These are phyloP conservation scores for Galaxias olidus DNA, from an alignment of 2,797 vertebrate genomes.

Conservation along the genomic window DNA sequence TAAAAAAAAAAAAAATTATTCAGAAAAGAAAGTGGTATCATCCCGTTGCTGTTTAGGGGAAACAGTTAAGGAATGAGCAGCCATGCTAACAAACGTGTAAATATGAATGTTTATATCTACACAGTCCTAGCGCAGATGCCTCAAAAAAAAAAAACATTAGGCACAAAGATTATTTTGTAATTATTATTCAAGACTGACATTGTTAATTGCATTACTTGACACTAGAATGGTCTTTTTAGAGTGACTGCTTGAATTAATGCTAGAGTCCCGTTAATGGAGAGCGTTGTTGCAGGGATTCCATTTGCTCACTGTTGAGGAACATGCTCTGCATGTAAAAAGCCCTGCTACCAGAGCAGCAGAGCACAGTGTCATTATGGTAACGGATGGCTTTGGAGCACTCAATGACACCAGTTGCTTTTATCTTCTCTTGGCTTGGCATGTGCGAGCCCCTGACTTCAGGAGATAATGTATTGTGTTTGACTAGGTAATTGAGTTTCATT, in stretches of 20 bases:
- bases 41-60: too few relatives aligned
- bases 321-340: constrained; percentile 1
- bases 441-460: constrained; percentile 12
- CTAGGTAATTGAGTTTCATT: constrained; percentile 51
- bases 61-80: too few relatives aligned
- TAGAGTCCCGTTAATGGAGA: constrained; percentile 1
- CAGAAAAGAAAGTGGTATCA: neutral
- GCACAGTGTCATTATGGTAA: constrained; percentile 15
- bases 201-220: constrained; percentile 4
- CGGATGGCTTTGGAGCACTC: constrained; percentile 29
- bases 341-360: constrained; percentile 10
- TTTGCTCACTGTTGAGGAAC: constrained; percentile 9
- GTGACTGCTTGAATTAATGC: constrained; percentile 5
- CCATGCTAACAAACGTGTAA: too few relatives aligned
- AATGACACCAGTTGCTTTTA: constrained; percentile 42
- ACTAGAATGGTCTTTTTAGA: constrained; percentile 3
- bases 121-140: too few relatives aligned
- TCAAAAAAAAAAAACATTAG: too few relatives aligned
- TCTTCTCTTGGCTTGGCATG: constrained; percentile 33
- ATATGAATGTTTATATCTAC: too few relatives aligned
- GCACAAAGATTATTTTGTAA: neutral
- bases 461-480: constrained; percentile 43
- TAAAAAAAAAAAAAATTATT: neutral
- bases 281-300: constrained; percentile 1
- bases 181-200: neutral